A percentile compares a stretch with the other conserved stretches of the same genome.
These are phyloP conservation scores for Bicyclus anynana DNA, from an alignment of 1,140 invertebrate species.

Conservation along the genomic window DNA sequence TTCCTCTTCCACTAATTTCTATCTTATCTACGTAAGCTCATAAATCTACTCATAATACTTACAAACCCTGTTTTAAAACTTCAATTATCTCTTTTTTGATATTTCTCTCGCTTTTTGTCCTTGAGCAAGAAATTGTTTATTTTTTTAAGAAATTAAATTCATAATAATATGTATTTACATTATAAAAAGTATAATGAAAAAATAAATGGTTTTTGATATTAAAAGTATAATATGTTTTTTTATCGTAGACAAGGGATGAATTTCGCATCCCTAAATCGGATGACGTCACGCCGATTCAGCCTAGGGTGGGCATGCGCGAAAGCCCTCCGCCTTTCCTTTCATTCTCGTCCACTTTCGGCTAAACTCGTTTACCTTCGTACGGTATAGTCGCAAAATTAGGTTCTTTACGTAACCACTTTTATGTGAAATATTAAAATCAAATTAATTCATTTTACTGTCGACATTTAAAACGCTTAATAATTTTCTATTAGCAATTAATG, in stretches of 20 bases:
- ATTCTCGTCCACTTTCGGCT: conserved; percentile 31
- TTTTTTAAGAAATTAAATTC: too few species aligned
- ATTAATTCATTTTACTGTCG: neutral
- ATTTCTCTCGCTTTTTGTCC: too few species aligned
- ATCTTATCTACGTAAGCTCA: too few species aligned
- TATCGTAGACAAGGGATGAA: conserved; percentile 30
- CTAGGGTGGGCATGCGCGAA: conserved; percentile 55
- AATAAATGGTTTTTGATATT: too few species aligned
- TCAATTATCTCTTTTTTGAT: too few species aligned
- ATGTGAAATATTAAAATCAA: neutral
- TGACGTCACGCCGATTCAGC: conserved; percentile 47
- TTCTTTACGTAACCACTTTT: neutral
- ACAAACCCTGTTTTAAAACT: too few species aligned
- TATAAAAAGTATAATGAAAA: too few species aligned
- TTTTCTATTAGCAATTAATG: neutral
- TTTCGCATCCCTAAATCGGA: conserved; percentile 30
- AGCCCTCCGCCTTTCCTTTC: conserved; percentile 45
- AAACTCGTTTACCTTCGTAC: conserved; percentile 21
- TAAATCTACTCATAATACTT: too few species aligned
- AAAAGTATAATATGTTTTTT: too few species aligned
- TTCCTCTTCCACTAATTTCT: too few species aligned
- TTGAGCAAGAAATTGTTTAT: too few species aligned
- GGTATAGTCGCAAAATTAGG: conserved; percentile 13
- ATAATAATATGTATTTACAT: too few species aligned
- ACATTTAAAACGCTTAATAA: neutral